These are phyloP conservation scores for Campylorhamphus procurvoides DNA, from an alignment of 2,113 vertebrate species.

Conservation along the genomic window DNA sequence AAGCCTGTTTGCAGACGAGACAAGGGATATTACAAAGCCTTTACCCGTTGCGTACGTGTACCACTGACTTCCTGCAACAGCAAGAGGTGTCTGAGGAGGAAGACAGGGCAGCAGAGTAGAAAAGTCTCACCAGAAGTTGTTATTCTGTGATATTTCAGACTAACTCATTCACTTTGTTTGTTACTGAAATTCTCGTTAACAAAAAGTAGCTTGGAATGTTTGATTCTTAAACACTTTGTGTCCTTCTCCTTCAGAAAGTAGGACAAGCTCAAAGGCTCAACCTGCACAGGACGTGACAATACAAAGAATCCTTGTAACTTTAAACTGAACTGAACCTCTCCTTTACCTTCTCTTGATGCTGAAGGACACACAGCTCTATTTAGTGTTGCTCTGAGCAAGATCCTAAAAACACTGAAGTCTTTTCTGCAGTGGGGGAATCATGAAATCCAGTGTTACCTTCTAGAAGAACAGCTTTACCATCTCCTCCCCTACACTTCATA, in stretches of 20 bases:
- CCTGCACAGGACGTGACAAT: not conserved
- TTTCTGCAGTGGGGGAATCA: not conserved
- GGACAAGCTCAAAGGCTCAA: not conserved
- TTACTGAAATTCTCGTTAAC: not conserved
- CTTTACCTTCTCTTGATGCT: not conserved
- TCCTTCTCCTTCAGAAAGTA: not conserved
- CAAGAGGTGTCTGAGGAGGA: not conserved
- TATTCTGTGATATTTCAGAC: not conserved
- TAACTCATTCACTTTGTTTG: not conserved
- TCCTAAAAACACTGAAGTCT: not conserved
- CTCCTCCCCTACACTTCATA: not conserved
- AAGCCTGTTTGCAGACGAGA: not conserved
- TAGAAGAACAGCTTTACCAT: not conserved
- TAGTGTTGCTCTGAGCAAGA: not conserved
- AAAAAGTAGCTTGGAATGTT: not conserved
- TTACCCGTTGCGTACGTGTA: not conserved
- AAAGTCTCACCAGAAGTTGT: not conserved
- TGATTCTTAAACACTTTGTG: not conserved
- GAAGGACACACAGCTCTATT: not conserved
- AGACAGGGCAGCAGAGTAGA: not conserved
- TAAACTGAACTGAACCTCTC: not conserved
- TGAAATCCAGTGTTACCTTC: not conserved
- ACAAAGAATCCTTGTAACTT: not conserved
- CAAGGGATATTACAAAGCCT: not conserved
- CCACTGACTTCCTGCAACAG: conserved; percentile 44